Base-by-base conservation (phyloP, 2,888 invertebrate species). In the Orthosia gothica region DNA sequence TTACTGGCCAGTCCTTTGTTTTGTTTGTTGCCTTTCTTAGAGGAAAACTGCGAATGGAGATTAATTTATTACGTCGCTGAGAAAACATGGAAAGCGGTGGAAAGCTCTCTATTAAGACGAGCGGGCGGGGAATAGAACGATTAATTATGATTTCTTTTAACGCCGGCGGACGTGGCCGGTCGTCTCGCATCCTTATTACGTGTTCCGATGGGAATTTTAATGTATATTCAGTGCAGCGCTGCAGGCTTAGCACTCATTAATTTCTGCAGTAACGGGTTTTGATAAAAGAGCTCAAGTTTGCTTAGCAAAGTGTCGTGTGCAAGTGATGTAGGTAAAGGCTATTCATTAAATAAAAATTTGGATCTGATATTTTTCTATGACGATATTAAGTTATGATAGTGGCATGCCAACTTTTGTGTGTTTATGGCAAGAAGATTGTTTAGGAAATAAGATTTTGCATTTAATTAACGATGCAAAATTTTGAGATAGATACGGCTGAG, bases 71-170 rank as follows among this genome's bases (percentile, higher is more conserved):
- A 95, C 93, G 92, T 93, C 92, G 86, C 92, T 90, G 92, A 94
- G 95, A 94, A 94, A 95, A 96, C 95, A 95, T 94, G 94, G 94
- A 92, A 93, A 94, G 92, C 93, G 91, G 92, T 89, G 87, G 92
- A 93, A 92, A 91, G 93, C 94, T 95, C 95, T 95, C 95, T 95
- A 95, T 95, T 95, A 95, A 94, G 95, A 91, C 92, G 92, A 91
- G 92, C 93, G 91, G 93, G 93, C 93, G 93, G 92, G 91, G 92
- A 92, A 91, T 89, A 89, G 89, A 88, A 94, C 95, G 92, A 96
- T 96, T 96, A 95, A 96, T 96, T 96, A 95, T 96, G 93, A 96
- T 95, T 95, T 96, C 95, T 96, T 95, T 95, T 93, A 94, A 93
- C 93, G 93, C 91, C 88, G 85, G 85, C 88, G 91, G 93, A 93